Conservation (phyloP, 2,797 vertebrate species). For the Lophotriccus pileatus region DNA sequence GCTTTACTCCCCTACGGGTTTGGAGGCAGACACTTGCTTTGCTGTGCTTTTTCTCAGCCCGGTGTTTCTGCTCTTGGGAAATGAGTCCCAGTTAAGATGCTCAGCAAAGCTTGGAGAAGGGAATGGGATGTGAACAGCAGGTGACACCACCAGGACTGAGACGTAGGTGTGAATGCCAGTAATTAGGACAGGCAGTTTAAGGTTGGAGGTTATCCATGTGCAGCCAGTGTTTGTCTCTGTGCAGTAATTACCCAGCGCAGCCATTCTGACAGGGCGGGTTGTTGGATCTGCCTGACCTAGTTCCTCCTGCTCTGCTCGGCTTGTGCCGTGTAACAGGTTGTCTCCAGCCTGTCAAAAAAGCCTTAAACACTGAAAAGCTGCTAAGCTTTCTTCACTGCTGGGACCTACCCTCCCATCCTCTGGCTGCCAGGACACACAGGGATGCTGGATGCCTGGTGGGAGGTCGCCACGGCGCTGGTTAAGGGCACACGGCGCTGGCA, state of each 20-base stretch:
- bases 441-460: background rate
- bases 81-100: accelerated
- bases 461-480: accelerated
- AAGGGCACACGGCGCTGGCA: accelerated
- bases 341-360: background rate
- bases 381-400: background rate
- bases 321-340: background rate
- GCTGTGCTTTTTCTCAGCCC: background rate
- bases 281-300: slow-evolving; percentile 49
- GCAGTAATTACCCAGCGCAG: slow-evolving; percentile 8
- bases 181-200: background rate
- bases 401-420: background rate
- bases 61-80: background rate
- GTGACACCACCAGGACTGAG: background rate
- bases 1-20: background rate
- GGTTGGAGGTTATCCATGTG: background rate
- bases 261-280: background rate
- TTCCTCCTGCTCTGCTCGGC: background rate
- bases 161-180: background rate
- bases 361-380: background rate
- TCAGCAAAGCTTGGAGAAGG: background rate
- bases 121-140: background rate
- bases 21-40: background rate
- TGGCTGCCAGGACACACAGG: background rate
- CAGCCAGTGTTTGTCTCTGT: background rate